Evolutionary conservation across 2,113 vertebrate species (phyloP).

Genomic region (Hyla sarda): DNA sequence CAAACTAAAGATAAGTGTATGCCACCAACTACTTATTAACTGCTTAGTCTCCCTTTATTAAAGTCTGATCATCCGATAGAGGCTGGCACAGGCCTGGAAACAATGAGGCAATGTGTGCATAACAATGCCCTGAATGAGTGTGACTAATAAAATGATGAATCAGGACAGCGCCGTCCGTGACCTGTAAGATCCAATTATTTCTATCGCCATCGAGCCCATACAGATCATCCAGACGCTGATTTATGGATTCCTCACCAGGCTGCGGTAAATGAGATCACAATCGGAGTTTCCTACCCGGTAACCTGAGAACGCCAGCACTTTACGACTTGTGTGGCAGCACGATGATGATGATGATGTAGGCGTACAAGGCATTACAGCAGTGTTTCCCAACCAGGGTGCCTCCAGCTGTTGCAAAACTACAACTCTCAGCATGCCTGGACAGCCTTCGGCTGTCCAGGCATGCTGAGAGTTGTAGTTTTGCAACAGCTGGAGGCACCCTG

Average conservation of each 20-base stretch:
- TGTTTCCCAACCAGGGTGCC: too few species aligned
- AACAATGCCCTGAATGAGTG: not conserved
- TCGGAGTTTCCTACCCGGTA: not conserved
- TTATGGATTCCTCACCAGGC: not conserved
- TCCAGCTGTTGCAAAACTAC: too few species aligned
- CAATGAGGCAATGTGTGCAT: not conserved
- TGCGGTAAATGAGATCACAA: not conserved
- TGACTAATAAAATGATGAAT: slow-evolving; percentile 25
- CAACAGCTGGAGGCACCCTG: too few species aligned
- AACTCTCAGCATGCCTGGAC: too few species aligned
- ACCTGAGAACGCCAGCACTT: not conserved
- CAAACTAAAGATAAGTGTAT: not conserved
- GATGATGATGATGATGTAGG: not conserved
- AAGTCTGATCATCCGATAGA: too few species aligned
- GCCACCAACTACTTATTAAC: not conserved
- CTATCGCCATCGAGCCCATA: not conserved
- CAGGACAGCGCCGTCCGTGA: not conserved
- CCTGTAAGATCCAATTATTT: slow-evolving; percentile 4
- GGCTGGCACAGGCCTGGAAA: not conserved
- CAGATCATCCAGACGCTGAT: not conserved
- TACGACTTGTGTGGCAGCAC: not conserved
- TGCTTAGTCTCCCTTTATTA: not conserved
- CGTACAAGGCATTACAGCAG: too few species aligned
- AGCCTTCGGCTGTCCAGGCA: too few species aligned
- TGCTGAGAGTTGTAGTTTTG: too few species aligned